Conservation (phyloP, 2,888 invertebrate species). For the Philhelius pedissequus region DNA sequence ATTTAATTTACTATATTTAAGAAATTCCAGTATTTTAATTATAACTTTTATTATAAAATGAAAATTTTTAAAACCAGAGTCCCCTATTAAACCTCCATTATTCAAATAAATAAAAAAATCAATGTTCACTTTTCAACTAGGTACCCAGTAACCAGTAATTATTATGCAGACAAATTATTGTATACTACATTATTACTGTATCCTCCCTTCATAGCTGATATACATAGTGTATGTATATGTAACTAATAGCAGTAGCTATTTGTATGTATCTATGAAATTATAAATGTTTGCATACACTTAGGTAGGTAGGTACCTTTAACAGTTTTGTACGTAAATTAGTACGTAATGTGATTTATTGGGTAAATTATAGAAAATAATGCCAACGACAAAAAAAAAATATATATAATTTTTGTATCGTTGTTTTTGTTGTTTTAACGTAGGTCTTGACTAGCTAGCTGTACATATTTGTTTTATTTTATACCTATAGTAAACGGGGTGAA, state of each 20-base stretch:
- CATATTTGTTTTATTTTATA: slow-evolving; percentile 25
- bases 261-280: no score
- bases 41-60: no score
- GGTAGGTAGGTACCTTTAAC: not conserved
- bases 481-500: slow-evolving; percentile 35
- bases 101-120: not conserved
- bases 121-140: not conserved
- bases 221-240: no score
- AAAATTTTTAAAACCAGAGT: not conserved
- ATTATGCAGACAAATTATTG: not conserved
- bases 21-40: no score
- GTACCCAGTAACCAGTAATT: not conserved
- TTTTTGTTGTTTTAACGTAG: not conserved
- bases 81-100: not conserved
- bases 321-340: slow-evolving; percentile 30
- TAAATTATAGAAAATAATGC: slow-evolving; percentile 20
- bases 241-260: no score
- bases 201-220: not conserved
- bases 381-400: not conserved
- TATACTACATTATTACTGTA: not conserved
- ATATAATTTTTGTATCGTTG: not conserved
- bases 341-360: slow-evolving; percentile 35
- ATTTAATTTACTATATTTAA: no score
- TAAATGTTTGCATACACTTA: not conserved
- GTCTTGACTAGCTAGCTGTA: no score